phyloP scores from a whole-genome alignment of 1,140 invertebrate species.

The Argopecten irradians region DNA sequence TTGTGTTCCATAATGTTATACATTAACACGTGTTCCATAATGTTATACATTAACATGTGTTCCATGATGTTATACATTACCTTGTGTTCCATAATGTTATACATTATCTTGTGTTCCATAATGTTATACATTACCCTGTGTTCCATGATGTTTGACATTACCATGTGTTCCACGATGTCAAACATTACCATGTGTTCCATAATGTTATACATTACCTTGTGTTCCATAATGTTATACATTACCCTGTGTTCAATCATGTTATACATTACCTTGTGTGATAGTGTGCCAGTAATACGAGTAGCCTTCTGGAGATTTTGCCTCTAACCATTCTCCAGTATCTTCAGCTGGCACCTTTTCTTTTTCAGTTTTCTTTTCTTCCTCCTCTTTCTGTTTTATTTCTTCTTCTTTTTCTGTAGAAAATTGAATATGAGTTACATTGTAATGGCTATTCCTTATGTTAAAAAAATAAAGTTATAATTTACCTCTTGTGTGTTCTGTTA shows the following conservation, averaged over 20 bases:
- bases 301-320: conserved; percentile 84
- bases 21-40: not conserved
- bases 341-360: conserved; percentile 3
- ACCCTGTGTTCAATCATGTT: not conserved
- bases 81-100: not conserved
- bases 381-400: not conserved
- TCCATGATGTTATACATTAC: not conserved
- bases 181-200: not conserved
- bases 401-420: not conserved
- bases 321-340: conserved; percentile 83
- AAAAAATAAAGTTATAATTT: no score
- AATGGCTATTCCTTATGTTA: no score
- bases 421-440: no score
- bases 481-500: no score
- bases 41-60: not conserved
- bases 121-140: not conserved
- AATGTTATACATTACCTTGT: not conserved
- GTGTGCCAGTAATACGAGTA: conserved; percentile 89
- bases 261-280: conserved; percentile 85
- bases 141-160: not conserved
- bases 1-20: not conserved
- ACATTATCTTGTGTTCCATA: not conserved
- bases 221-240: not conserved
- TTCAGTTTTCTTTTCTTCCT: not conserved
- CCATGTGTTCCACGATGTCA: no score